Percentiles rank a stretch among this genome's conserved stretches.
Conservation (phyloP, 1,140 invertebrate species). For the Diorhabda carinulata region DNA sequence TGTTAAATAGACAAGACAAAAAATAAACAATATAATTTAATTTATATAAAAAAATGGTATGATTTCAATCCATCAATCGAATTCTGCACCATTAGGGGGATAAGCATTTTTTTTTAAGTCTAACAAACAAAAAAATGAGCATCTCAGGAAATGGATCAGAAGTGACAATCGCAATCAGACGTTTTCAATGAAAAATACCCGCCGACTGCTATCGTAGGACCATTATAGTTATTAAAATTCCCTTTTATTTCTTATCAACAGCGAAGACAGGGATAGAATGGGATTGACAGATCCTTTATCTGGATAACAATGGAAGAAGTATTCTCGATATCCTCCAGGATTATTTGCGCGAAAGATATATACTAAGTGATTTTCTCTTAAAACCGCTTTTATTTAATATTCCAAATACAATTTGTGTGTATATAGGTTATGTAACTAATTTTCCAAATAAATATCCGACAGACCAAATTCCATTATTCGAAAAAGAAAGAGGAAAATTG, state of each 20-base stretch:
- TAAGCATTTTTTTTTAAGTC: neutral
- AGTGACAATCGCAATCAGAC: constrained; percentile 31
- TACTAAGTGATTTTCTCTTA: neutral
- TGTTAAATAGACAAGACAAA: no score
- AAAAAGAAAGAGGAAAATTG: neutral
- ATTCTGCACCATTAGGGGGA: neutral
- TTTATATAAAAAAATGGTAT: no score
- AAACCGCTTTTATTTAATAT: neutral
- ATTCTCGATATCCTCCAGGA: constrained; percentile 4
- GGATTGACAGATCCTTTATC: constrained; percentile 4
- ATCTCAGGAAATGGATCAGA: constrained; percentile 38
- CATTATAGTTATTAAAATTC: constrained; percentile 37
- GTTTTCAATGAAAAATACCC: constrained; percentile 23
- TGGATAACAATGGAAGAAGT: neutral
- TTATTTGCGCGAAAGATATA: neutral
- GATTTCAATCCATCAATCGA: neutral
- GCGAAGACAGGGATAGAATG: constrained; percentile 5
- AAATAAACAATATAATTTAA: no score
- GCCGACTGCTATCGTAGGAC: constrained; percentile 21
- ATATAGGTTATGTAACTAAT: no score
- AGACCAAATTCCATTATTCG: neutral
- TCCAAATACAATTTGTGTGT: no score
- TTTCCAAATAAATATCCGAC: neutral
- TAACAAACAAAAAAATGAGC: constrained; percentile 25
- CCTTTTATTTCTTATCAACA: constrained; percentile 22